Evolutionary conservation across 2,888 invertebrate species (phyloP).

Genomic region (Athalia circularis): DNA sequence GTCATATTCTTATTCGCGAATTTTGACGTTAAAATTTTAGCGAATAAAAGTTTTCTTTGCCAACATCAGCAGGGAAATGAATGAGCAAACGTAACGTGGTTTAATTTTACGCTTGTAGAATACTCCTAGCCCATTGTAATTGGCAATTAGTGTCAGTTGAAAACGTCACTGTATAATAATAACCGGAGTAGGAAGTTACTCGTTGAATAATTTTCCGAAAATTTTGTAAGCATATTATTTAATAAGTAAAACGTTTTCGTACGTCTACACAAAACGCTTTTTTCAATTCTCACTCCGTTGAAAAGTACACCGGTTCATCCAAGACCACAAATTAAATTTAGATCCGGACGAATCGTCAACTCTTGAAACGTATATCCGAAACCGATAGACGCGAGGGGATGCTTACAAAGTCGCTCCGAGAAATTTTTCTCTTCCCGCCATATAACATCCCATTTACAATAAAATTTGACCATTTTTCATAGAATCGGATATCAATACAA

Average conservation of each 20-base stretch:
- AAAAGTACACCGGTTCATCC: conserved; percentile 1
- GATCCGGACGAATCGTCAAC: conserved; percentile 9
- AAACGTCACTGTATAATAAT: background rate
- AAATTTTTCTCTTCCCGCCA: background rate
- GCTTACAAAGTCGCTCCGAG: too few species aligned
- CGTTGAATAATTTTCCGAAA: conserved; percentile 1
- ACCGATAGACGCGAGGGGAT: too few species aligned
- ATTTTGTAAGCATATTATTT: background rate
- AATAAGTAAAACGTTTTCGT: background rate
- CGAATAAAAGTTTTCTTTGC: background rate
- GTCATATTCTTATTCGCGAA: background rate
- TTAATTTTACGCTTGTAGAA: conserved; percentile 1
- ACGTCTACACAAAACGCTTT: background rate
- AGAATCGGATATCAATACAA: too few species aligned
- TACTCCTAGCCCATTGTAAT: background rate
- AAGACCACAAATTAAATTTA: conserved; percentile 22
- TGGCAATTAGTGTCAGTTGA: conserved; percentile 29
- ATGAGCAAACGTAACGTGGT: conserved; percentile 21
- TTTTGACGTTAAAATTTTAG: background rate
- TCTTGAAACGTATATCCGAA: background rate
- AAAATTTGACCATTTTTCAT: too few species aligned
- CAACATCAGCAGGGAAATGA: conserved; percentile 6
- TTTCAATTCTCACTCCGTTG: background rate
- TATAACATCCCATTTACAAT: too few species aligned
- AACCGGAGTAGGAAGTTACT: background rate